A percentile compares a stretch with the other conserved stretches of the same genome.
phyloP scores from a whole-genome alignment of 2,113 vertebrate species.

The Petrocephalus zakoni region DNA sequence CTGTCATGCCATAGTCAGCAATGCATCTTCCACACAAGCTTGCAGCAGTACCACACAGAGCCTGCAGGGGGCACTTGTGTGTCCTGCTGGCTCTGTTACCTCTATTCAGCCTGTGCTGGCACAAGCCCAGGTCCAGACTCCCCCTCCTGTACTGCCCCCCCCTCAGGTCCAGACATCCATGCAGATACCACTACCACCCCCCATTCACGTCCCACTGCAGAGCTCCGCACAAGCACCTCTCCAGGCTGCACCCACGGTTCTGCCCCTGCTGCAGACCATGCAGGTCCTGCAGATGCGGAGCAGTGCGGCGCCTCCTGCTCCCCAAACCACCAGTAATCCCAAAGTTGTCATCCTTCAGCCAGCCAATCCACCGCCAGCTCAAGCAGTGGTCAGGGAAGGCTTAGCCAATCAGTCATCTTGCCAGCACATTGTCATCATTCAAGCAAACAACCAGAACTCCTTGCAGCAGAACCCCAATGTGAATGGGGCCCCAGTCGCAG shows the following conservation, averaged over 20 bases:
- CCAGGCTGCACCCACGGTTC: slow-evolving; percentile 67
- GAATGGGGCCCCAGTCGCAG: slow-evolving; percentile 66
- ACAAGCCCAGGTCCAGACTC: slow-evolving; percentile 56
- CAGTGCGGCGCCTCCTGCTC: slow-evolving; percentile 62
- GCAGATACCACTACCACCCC: neutral
- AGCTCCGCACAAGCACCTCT: slow-evolving; percentile 52
- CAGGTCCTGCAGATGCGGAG: slow-evolving; percentile 91
- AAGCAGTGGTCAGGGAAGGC: slow-evolving; percentile 76
- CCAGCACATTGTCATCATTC: slow-evolving; percentile 96
- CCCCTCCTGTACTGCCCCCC: slow-evolving; percentile 49
- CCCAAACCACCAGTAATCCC: slow-evolving; percentile 71
- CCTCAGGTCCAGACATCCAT: slow-evolving; percentile 39
- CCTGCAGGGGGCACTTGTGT: slow-evolving; percentile 57
- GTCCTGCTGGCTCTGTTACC: slow-evolving; percentile 60
- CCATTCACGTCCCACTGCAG: slow-evolving; percentile 33
- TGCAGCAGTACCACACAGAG: slow-evolving; percentile 40
- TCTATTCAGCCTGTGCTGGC: slow-evolving; percentile 65
- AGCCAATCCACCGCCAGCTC: slow-evolving; percentile 67
- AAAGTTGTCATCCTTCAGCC: slow-evolving; percentile 94
- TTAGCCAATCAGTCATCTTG: slow-evolving; percentile 76
- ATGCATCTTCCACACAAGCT: slow-evolving; percentile 46
- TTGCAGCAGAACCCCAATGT: slow-evolving; percentile 62
- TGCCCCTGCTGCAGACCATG: slow-evolving; percentile 87
- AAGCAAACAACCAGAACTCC: slow-evolving; percentile 79
- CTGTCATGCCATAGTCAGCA: slow-evolving; percentile 66